phyloP scores from a whole-genome alignment of 2,113 vertebrate species.

The Sceloporus tristichus region DNA sequence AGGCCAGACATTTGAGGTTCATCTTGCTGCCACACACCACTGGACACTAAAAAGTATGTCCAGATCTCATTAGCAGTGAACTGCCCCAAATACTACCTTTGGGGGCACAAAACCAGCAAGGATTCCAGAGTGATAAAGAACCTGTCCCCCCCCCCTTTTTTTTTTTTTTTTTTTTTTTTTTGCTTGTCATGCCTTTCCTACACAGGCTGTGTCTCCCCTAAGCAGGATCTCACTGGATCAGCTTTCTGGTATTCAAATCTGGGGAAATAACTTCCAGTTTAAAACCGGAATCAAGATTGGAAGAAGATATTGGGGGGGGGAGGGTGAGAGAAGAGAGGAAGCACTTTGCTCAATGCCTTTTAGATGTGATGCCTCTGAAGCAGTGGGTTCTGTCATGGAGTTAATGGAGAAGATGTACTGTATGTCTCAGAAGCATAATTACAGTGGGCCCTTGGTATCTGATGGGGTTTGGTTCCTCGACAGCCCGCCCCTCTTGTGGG shows the following conservation, averaged over 20 bases:
- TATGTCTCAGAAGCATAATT: not conserved
- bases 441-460: too few species aligned
- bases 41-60: not conserved
- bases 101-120: not conserved
- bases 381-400: not conserved
- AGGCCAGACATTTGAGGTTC: not conserved
- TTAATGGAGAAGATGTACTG: not conserved
- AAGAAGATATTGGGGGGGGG: too few species aligned
- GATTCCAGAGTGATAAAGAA: not conserved
- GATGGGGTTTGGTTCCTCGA: too few species aligned
- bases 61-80: not conserved
- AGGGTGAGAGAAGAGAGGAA: too few species aligned
- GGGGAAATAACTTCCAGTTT: not conserved
- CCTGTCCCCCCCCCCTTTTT: too few species aligned
- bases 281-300: not conserved
- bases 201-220: not conserved
- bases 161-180: too few species aligned
- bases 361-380: not conserved
- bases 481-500: too few species aligned
- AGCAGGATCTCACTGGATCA: not conserved
- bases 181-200: too few species aligned
- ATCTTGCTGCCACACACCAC: not conserved
- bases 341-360: not conserved
- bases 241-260: not conserved
- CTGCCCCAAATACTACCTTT: not conserved